Conservation (phyloP, 37 sponge, comb jelly and placozoan species). For the Chondrosia reniformis region DNA sequence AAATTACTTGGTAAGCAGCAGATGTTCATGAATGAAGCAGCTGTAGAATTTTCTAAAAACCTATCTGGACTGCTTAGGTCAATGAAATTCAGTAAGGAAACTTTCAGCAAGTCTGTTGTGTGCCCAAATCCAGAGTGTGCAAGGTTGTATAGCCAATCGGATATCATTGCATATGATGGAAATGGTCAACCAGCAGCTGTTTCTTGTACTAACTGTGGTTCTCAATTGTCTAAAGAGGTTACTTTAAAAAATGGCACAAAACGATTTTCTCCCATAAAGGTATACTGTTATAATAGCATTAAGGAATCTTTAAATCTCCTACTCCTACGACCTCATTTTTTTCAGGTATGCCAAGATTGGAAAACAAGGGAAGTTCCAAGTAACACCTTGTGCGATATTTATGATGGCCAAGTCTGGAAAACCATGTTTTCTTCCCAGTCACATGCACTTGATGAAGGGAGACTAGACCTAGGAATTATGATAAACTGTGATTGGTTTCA, state of each 20-base stretch:
- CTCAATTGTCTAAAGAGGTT: not conserved
- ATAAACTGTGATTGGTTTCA: conserved; percentile 17
- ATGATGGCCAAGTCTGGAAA: not conserved
- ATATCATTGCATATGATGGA: not conserved
- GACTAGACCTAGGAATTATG: not conserved
- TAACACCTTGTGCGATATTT: conserved; percentile 1
- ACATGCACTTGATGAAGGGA: not conserved
- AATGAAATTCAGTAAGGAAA: not conserved
- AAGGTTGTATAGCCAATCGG: not conserved
- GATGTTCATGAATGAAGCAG: not conserved
- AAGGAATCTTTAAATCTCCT: not conserved
- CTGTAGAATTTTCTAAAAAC: not conserved
- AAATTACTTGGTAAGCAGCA: not conserved
- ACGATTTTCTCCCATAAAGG: not conserved
- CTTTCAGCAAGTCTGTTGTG: not conserved
- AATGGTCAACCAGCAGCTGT: not conserved
- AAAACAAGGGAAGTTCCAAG: not conserved
- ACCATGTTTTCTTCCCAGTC: not conserved
- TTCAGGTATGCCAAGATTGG: not conserved
- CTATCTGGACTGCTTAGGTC: not conserved
- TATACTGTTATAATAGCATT: not conserved
- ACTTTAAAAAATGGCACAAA: not conserved
- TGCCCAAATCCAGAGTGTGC: not conserved
- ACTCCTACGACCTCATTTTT: not conserved
- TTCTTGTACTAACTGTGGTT: not conserved